These are phyloP conservation scores for Amphimedon queenslandica DNA, from an alignment of 37 sponge, comb jelly and placozoan species.

Conservation along the genomic window DNA sequence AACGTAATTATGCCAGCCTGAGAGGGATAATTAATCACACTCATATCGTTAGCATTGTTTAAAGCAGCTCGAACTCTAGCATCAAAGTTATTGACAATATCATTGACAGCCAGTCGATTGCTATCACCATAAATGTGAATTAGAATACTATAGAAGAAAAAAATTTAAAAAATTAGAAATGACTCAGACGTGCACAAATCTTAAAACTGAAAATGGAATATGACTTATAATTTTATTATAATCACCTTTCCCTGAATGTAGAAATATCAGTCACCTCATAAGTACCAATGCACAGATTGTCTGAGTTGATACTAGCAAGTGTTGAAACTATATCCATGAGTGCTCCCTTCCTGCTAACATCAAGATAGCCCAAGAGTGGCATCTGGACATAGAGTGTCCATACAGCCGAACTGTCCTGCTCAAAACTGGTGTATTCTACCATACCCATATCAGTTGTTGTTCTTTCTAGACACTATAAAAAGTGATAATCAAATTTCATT, in stretches of 20 bases:
- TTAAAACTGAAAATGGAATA: too few species aligned
- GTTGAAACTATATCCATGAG: constrained; percentile 15
- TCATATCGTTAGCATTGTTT: not conserved
- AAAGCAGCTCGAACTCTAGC: not conserved
- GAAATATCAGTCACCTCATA: constrained; percentile 14
- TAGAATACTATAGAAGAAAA: too few species aligned
- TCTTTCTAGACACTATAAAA: constrained; percentile 30
- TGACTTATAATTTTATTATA: too few species aligned
- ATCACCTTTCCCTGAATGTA: constrained; percentile 57
- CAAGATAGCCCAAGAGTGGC: constrained; percentile 55
- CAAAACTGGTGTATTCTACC: not conserved
- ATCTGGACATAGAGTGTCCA: constrained; percentile 58
- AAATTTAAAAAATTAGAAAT: too few species aligned
- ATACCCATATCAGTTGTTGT: not conserved
- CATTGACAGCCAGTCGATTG: not conserved
- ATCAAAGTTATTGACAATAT: not conserved
- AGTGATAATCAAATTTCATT: not conserved
- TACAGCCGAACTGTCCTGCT: not conserved
- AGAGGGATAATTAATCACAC: not conserved
- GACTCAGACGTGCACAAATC: too few species aligned
- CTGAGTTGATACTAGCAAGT: not conserved
- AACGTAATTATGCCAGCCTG: not conserved
- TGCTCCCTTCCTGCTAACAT: constrained; percentile 21
- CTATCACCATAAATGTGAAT: not conserved
- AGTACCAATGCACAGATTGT: constrained; percentile 31